Evolutionary conservation across 1,140 invertebrate genomes (phyloP).

Genomic region (Battus philenor): DNA sequence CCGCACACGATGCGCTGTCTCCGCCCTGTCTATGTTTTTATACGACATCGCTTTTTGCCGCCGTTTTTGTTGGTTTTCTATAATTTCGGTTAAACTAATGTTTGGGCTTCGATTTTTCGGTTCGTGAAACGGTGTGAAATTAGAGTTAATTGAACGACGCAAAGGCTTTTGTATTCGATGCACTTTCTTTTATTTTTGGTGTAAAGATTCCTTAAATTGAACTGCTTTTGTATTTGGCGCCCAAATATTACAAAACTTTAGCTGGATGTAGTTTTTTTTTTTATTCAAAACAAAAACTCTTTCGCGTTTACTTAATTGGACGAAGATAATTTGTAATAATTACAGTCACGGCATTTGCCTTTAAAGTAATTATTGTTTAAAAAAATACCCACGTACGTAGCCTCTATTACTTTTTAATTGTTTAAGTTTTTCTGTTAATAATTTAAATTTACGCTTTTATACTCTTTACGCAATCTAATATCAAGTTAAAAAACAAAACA

Average conservation of each 20-base stretch:
- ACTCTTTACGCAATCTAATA: constrained; percentile 6
- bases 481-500: background rate
- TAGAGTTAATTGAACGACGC: constrained; percentile 68
- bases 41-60: constrained; percentile 45
- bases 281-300: constrained; percentile 21
- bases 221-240: background rate
- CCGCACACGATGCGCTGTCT: constrained; percentile 34
- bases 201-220: constrained; percentile 13
- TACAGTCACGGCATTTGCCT: constrained; percentile 32
- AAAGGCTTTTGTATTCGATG: constrained; percentile 67
- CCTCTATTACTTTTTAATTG: constrained; percentile 24
- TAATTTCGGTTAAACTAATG: constrained; percentile 74
- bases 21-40: constrained; percentile 44
- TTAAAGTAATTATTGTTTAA: constrained; percentile 32
- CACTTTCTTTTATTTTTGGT: constrained; percentile 48
- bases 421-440: constrained; percentile 28
- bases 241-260: too few relatives aligned
- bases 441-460: constrained; percentile 20
- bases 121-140: constrained; percentile 75
- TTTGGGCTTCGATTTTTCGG: constrained; percentile 74
- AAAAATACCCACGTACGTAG: constrained; percentile 36
- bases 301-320: constrained; percentile 28
- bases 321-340: constrained; percentile 42
- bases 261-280: too few relatives aligned
- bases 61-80: constrained; percentile 66